phyloP scores from a whole-genome alignment of 2,888 invertebrate genomes.

The Clepsis dumicolana region DNA sequence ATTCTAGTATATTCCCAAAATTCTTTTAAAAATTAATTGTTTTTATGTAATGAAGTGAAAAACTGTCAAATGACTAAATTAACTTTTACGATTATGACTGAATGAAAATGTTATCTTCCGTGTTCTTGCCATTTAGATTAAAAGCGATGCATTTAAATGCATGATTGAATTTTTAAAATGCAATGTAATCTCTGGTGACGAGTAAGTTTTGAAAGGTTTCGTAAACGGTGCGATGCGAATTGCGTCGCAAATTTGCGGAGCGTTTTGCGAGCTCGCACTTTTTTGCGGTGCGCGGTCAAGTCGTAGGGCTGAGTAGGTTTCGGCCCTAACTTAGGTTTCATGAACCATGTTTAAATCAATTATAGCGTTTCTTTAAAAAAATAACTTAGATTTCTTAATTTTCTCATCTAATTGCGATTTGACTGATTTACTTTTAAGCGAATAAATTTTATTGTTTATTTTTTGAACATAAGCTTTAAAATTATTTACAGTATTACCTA shows the following conservation, averaged over 20 bases:
- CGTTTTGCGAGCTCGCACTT: too few relatives aligned
- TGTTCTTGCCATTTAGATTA: conserved; percentile 8
- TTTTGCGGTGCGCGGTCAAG: too few relatives aligned
- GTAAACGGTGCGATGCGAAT: too few relatives aligned
- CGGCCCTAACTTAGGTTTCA: too few relatives aligned
- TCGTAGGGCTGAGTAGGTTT: too few relatives aligned
- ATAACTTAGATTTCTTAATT: background rate
- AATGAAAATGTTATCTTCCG: conserved; percentile 6
- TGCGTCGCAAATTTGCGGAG: too few relatives aligned
- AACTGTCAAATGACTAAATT: background rate
- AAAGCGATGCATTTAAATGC: background rate
- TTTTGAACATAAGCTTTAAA: conserved; percentile 78
- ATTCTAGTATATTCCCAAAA: too few relatives aligned
- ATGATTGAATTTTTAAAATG: background rate
- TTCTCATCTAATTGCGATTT: conserved; percentile 46
- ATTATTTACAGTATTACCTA: conserved; percentile 82
- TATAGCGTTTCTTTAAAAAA: conserved; percentile 1
- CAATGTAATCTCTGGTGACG: background rate
- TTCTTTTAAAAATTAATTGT: too few relatives aligned
- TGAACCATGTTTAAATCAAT: background rate
- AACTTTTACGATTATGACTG: background rate
- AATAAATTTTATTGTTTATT: conserved; percentile 48
- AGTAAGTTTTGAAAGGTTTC: too few relatives aligned
- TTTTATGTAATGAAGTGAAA: background rate
- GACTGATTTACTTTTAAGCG: conserved; percentile 71